Evolutionary conservation across 2,113 vertebrate species (phyloP).

Genomic region (Sciurus niger): DNA sequence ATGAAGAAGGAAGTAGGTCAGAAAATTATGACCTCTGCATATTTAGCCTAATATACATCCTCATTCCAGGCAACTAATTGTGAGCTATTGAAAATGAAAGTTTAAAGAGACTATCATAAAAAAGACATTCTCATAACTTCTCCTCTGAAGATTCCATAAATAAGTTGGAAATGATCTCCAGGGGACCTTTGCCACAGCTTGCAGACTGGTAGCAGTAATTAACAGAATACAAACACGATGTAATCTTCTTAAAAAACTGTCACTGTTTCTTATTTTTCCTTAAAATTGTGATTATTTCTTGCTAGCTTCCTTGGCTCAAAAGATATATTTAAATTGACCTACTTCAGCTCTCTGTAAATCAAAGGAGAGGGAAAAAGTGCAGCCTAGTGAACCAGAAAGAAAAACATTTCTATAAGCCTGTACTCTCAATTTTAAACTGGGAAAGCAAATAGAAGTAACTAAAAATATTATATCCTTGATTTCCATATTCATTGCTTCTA

Average conservation of each 20-base stretch:
- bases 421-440: constrained; percentile 70
- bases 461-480: constrained; percentile 60
- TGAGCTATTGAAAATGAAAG: constrained; percentile 77
- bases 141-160: constrained; percentile 77
- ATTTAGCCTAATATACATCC: constrained; percentile 73
- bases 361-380: background rate
- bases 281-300: constrained; percentile 77
- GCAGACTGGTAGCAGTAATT: constrained; percentile 78
- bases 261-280: constrained; percentile 73
- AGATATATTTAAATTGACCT: constrained; percentile 71
- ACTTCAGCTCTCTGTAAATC: constrained; percentile 57
- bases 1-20: constrained; percentile 76
- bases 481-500: constrained; percentile 57
- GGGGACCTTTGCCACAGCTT: constrained; percentile 67
- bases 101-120: constrained; percentile 78
- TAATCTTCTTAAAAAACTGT: constrained; percentile 74
- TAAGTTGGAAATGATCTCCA: constrained; percentile 79
- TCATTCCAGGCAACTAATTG: constrained; percentile 78
- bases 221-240: constrained; percentile 76
- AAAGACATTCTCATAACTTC: constrained; percentile 68
- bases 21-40: constrained; percentile 80
- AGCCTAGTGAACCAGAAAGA: constrained; percentile 56
- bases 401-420: constrained; percentile 63
- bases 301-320: constrained; percentile 64
- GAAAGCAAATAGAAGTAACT: constrained; percentile 55